Percentiles rank a stretch among this genome's conserved stretches.
These are phyloP conservation scores for Thamnaconus septentrionalis DNA, from an alignment of 2,113 vertebrate species.

Conservation along the genomic window DNA sequence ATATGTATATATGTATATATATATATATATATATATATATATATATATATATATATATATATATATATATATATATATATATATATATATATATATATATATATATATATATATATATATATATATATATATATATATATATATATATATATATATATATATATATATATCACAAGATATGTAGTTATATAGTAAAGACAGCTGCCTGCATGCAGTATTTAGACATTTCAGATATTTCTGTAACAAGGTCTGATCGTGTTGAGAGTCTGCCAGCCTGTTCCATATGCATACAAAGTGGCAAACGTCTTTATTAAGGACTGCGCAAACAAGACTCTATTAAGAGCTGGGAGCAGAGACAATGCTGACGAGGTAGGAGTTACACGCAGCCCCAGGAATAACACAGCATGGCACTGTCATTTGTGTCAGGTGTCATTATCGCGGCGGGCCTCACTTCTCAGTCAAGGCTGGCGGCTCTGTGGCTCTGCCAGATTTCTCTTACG, in stretches of 20 bases:
- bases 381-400: constrained; percentile 63
- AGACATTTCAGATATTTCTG: constrained; percentile 37
- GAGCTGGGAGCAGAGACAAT: constrained; percentile 41
- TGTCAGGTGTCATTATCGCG: constrained; percentile 65
- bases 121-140: too few species aligned
- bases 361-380: constrained; percentile 56
- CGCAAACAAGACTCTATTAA: constrained; percentile 58
- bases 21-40: too few species aligned
- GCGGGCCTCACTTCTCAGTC: constrained; percentile 51
- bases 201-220: too few species aligned
- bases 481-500: too few species aligned
- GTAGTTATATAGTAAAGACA: not conserved
- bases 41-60: too few species aligned
- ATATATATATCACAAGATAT: too few species aligned
- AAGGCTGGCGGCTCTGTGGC: too few species aligned
- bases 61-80: too few species aligned
- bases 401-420: constrained; percentile 64
- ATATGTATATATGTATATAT: too few species aligned
- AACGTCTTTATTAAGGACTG: constrained; percentile 48
- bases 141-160: too few species aligned
- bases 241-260: constrained; percentile 38
- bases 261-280: constrained; percentile 58
- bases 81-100: too few species aligned
- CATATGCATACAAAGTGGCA: constrained; percentile 80
- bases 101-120: too few species aligned